A percentile compares a stretch with the other conserved stretches of the same genome.
These are phyloP conservation scores for Matsumyia berberina DNA, from an alignment of 2,888 invertebrate species.

Conservation along the genomic window DNA sequence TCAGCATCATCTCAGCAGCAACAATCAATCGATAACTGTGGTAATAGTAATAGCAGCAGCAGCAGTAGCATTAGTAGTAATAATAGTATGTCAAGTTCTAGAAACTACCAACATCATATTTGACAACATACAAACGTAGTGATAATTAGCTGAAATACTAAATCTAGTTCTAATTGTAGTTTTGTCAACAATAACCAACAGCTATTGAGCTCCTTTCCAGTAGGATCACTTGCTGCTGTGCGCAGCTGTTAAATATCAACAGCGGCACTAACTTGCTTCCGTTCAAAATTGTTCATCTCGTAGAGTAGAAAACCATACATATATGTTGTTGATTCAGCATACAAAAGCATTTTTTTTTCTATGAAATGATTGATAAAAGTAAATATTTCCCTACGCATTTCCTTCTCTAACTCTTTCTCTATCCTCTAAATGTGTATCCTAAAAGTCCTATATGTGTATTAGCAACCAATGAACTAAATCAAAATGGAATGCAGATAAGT, in stretches of 20 bases:
- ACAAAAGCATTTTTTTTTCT: slow-evolving; percentile 32
- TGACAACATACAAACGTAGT: slow-evolving; percentile 73
- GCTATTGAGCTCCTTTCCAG: slow-evolving; percentile 10
- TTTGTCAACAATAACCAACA: slow-evolving; percentile 48
- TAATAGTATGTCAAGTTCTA: slow-evolving; percentile 64
- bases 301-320: slow-evolving; percentile 26
- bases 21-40: slow-evolving; percentile 77
- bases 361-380: slow-evolving; percentile 29
- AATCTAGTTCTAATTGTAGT: slow-evolving; percentile 61
- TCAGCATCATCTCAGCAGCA: slow-evolving; percentile 48
- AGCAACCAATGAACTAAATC: slow-evolving; percentile 50
- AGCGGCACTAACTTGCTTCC: slow-evolving; percentile 40
- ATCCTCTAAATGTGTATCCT: slow-evolving; percentile 45
- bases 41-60: slow-evolving; percentile 77
- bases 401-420: slow-evolving; percentile 24
- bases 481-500: slow-evolving; percentile 54
- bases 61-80: slow-evolving; percentile 72
- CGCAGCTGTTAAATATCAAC: slow-evolving; percentile 46
- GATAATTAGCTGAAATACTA: slow-evolving; percentile 74
- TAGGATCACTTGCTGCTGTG: slow-evolving; percentile 35
- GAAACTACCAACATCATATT: slow-evolving; percentile 77
- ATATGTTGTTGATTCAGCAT: slow-evolving; percentile 45
- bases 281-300: slow-evolving; percentile 56
- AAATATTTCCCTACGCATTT: slow-evolving; percentile 22
- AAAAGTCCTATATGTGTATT: slow-evolving; percentile 51